These are phyloP conservation scores for Nipponia nippon DNA, from an alignment of 2,113 vertebrate species.

Conservation along the genomic window DNA sequence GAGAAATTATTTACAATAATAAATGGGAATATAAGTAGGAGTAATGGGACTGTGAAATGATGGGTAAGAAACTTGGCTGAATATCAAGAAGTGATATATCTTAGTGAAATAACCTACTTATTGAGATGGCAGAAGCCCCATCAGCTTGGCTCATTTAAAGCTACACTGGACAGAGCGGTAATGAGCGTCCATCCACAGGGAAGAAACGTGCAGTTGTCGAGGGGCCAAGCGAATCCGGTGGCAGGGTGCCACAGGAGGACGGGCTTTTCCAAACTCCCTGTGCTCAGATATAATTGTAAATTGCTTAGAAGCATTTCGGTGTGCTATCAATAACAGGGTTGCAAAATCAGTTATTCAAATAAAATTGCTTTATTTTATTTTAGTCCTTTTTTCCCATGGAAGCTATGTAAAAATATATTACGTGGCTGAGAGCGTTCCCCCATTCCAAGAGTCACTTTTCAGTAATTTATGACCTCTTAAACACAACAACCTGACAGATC, in stretches of 20 bases:
- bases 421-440: background rate
- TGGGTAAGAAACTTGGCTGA: conserved; percentile 47
- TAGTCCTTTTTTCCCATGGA: background rate
- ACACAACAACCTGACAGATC: background rate
- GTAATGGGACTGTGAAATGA: conserved; percentile 48
- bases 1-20: conserved; percentile 65
- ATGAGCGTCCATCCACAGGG: background rate
- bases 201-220: background rate
- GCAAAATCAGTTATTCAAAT: background rate
- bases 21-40: conserved; percentile 54
- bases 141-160: background rate
- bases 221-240: background rate
- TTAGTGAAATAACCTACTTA: conserved; percentile 33
- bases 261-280: background rate
- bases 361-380: background rate
- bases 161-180: background rate
- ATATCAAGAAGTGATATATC: conserved; percentile 26
- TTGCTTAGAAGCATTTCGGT: background rate
- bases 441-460: background rate
- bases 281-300: background rate
- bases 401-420: background rate
- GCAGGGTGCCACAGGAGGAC: background rate
- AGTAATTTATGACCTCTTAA: background rate
- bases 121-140: background rate
- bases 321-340: background rate